A percentile compares a stretch with the other conserved stretches of the same genome.
phyloP scores from a whole-genome alignment of 35 echinoderm and acorn worm genomes.

The Lytechinus pictus region DNA sequence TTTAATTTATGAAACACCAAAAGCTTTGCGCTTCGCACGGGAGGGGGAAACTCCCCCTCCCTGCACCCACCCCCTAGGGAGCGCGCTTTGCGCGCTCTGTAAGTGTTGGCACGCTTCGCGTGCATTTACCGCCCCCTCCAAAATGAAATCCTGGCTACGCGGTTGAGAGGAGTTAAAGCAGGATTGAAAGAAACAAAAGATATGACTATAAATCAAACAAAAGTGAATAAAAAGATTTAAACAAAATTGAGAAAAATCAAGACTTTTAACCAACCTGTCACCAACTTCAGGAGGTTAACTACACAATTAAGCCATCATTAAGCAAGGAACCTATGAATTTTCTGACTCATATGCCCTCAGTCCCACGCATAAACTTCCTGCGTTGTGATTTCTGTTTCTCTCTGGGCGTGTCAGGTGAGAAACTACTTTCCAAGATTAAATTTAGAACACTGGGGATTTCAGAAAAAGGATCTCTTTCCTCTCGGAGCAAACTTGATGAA shows the following conservation, averaged over 20 bases:
- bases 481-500: neutral
- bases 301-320: neutral
- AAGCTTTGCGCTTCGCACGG: too few relatives aligned
- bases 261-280: neutral
- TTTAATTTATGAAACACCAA: too few relatives aligned
- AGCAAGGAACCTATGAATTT: neutral
- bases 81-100: too few relatives aligned
- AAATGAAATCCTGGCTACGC: too few relatives aligned
- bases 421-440: neutral
- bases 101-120: too few relatives aligned
- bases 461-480: constrained; percentile 13
- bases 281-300: neutral
- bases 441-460: neutral
- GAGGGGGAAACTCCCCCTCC: too few relatives aligned
- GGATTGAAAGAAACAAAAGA: too few relatives aligned
- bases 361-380: constrained; percentile 9
- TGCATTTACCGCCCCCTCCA: too few relatives aligned
- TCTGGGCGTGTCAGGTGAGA: neutral
- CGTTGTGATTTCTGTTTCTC: neutral
- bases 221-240: too few relatives aligned
- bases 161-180: too few relatives aligned
- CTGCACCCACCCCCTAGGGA: too few relatives aligned
- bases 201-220: too few relatives aligned
- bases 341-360: neutral
- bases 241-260: neutral